Percentiles rank a stretch among this genome's conserved stretches.
Conservation (phyloP, 1,140 invertebrate species). For the Matsumurasca onukii region DNA sequence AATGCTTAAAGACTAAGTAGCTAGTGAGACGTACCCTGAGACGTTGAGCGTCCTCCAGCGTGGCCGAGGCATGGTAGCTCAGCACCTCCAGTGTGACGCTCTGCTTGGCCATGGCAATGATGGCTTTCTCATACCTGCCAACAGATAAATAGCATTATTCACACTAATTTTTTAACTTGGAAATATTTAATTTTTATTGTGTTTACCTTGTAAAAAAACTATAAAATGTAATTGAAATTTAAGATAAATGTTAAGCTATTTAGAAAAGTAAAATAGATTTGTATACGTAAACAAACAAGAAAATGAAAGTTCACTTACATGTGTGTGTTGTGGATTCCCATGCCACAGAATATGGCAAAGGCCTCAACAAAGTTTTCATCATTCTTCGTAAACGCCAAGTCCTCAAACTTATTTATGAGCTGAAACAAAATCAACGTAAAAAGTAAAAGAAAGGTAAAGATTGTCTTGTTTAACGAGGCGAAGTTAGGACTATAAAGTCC, state of each 20-base stretch:
- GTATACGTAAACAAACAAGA: no score
- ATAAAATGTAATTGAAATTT: slow-evolving; percentile 17
- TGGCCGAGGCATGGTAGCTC: slow-evolving; percentile 93
- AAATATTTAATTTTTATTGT: background rate
- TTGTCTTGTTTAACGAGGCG: no score
- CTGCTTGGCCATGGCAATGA: slow-evolving; percentile 93
- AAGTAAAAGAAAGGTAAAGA: no score
- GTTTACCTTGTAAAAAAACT: background rate
- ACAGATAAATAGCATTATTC: background rate
- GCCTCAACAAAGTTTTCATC: slow-evolving; percentile 94
- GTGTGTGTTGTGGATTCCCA: slow-evolving; percentile 96
- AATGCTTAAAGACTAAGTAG: no score
- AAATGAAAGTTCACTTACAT: no score
- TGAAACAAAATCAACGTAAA: slow-evolving; percentile 49
- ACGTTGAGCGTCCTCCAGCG: slow-evolving; percentile 80
- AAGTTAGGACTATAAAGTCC: no score
- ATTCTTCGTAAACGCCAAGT: slow-evolving; percentile 83
- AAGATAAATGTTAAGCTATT: no score
- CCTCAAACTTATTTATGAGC: slow-evolving; percentile 91
- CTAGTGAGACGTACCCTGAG: slow-evolving; percentile 68
- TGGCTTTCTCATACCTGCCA: slow-evolving; percentile 82
- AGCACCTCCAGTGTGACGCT: slow-evolving; percentile 93
- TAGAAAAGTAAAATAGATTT: background rate
- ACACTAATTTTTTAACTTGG: slow-evolving; percentile 11
- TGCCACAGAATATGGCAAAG: slow-evolving; percentile 96